Percentiles rank a stretch among this genome's conserved stretches.
Conservation (phyloP, 2,888 invertebrate genomes). For the Synanthedon myopaeformis region DNA sequence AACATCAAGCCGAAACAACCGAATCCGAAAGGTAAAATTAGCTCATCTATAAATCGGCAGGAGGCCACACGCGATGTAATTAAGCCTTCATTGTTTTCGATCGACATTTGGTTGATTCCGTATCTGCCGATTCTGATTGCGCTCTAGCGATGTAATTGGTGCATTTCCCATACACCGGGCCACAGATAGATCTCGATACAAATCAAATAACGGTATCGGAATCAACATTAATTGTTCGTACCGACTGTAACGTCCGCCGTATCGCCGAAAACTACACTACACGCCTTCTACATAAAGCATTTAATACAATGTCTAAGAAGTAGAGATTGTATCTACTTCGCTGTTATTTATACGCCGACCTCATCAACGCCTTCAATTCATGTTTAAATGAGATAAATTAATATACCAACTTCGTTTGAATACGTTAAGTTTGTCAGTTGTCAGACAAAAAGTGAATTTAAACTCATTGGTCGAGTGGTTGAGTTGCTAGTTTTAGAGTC, state of each 20-base stretch:
- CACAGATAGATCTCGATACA: slow-evolving; percentile 36
- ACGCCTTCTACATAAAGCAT: neutral
- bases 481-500: too few relatives aligned
- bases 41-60: neutral
- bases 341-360: slow-evolving; percentile 3
- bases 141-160: slow-evolving; percentile 40
- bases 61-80: slow-evolving; percentile 24
- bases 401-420: slow-evolving; percentile 5
- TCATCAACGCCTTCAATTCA: slow-evolving; percentile 33
- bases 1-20: too few relatives aligned
- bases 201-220: slow-evolving; percentile 52
- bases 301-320: neutral
- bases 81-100: slow-evolving; percentile 30
- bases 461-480: too few relatives aligned
- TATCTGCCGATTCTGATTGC: slow-evolving; percentile 19
- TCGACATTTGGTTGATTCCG: slow-evolving; percentile 16
- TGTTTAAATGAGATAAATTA: slow-evolving; percentile 25
- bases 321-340: neutral
- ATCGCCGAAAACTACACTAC: slow-evolving; percentile 1
- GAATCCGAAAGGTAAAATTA: too few relatives aligned
- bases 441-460: slow-evolving; percentile 9
- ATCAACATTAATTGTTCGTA: slow-evolving; percentile 56
- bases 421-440: slow-evolving; percentile 5
- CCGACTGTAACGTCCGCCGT: slow-evolving; percentile 25
- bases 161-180: slow-evolving; percentile 42